Evolutionary conservation across 1,140 invertebrate genomes (phyloP), one percentile per base, ranked within the genome.

Genomic region (Ceratosolen fusciceps): DNA sequence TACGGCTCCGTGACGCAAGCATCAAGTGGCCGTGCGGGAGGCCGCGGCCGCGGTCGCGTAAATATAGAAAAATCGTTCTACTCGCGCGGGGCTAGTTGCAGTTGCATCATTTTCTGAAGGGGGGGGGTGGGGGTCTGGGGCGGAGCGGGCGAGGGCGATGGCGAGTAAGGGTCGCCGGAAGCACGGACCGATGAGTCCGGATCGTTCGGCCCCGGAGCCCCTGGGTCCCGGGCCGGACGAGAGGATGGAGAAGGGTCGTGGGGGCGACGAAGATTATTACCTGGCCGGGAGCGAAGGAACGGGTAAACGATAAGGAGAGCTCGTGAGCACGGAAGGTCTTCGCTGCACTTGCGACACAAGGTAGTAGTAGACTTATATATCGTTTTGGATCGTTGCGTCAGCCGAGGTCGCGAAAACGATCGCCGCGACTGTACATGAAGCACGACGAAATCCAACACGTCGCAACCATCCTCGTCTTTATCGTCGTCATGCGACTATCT

Each of bases 271-370:
- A 19, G 19, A 2, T 52, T 21, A 19, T 10, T 26, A 16, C 26
- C 56, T 24, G 19, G 4, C 10, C 19, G 9, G 49, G 16, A 52
- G 49, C 5, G 19, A 16, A 52, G 49, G 49, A 19, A 52, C 21
- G 49, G 21, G 49, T 52, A 52, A 52, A n/a, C 3, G 14, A 68
- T 49, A 37, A 49, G 29, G 43, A 74, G 39, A 67, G 75, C 75
- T 79, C 75, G 39, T 65, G 49, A 52, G 56, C 56, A 21, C 21
- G 78, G 81, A 85, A 85, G 84, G 82, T 82, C 79, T 83, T 1
- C 37, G n/a, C n/a, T n/a, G 54, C 56, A 47, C 81, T 81, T 83
- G 75, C 81, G 84, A 86, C 83, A 82, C 77, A 80, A 58, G 56
- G 21, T 26, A 29, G 21, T 47, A n/a, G n/a, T n/a, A n/a, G n/a